Base-by-base conservation (phyloP, 1,140 invertebrate genomes). In the Bradynema listronoti region DNA sequence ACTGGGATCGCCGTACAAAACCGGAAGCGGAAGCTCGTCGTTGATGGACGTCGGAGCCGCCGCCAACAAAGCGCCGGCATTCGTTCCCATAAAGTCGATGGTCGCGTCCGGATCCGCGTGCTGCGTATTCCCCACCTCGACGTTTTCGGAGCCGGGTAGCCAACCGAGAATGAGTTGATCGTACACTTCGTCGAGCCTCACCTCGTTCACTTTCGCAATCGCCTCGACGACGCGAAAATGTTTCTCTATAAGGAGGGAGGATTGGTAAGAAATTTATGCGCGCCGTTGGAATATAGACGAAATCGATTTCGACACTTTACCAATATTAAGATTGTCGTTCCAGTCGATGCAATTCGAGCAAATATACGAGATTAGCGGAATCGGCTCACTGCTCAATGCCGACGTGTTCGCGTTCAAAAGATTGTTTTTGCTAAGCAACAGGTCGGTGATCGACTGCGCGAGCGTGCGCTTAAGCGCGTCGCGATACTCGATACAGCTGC, bases 271-370 rank as follows among this genome's bases (percentile, higher is more conserved):
- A n/a, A n/a, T n/a, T n/a, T n/a, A n/a, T n/a, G n/a, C n/a, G n/a
- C n/a, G n/a, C n/a, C n/a, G n/a, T n/a, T n/a, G n/a, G n/a, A n/a
- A n/a, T n/a, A n/a, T n/a, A n/a, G n/a, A n/a, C n/a, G n/a, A n/a
- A n/a, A n/a, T n/a, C n/a, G n/a, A n/a, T n/a, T n/a, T n/a, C n/a
- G n/a, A n/a, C n/a, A n/a, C n/a, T n/a, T n/a, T n/a, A n/a, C n/a
- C 27, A 29, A 50, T 50, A 19, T 25, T 25, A 27, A 19, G 27
- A n/a, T 50, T 32, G 7, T 45, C 42, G 11, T 25, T 22, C 59
- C 59, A 61, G 30, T 61, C 56, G 19, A 62, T 45, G n/a, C 39
- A 46, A 9, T 39, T 58, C 4, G 30, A 33, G 39, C 59, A 61
- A 29, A 61, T 43, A 24, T 49, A 25, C 9, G 25, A 19, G 22